Evolutionary conservation across 2,113 vertebrate genomes (phyloP).

Genomic region (Nothobranchius kuhntae): DNA sequence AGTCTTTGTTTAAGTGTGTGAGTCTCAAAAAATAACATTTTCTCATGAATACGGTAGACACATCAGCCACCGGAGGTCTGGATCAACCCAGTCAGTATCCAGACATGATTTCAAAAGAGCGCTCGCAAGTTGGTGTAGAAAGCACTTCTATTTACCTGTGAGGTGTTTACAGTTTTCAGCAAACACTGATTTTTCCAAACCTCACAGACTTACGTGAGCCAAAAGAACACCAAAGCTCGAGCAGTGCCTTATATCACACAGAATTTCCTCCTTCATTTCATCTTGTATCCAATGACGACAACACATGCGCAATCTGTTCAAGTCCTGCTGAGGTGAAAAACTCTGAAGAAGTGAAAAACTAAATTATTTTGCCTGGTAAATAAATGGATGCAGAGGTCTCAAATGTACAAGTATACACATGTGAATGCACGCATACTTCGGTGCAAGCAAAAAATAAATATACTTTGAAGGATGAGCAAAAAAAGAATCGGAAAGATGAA

Average conservation of each 20-base stretch:
- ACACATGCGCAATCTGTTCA: constrained; percentile 4
- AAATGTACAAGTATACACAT: constrained; percentile 6
- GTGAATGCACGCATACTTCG: constrained; percentile 6
- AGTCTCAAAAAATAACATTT: constrained; percentile 6
- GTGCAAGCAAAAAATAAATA: constrained; percentile 18
- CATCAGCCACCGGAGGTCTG: not conserved
- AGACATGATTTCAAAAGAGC: constrained; percentile 6
- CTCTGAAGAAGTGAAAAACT: not conserved
- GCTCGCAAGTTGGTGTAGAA: not conserved
- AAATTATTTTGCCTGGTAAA: not conserved
- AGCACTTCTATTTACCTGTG: not conserved
- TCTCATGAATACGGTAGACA: constrained; percentile 12
- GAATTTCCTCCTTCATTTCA: constrained; percentile 45
- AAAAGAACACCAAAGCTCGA: constrained; percentile 25
- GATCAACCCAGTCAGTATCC: not conserved
- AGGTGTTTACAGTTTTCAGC: constrained; percentile 6
- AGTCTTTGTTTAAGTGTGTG: not conserved
- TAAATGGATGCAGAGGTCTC: not conserved
- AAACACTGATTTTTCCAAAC: constrained; percentile 32
- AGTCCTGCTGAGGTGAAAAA: not conserved
- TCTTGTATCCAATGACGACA: constrained; percentile 6
- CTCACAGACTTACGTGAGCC: constrained; percentile 39
- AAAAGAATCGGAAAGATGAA: not conserved
- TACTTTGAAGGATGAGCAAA: constrained; percentile 6
- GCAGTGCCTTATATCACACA: constrained; percentile 40